These are phyloP conservation scores for Rhingia rostrata DNA, from an alignment of 2,888 invertebrate species.

Conservation along the genomic window DNA sequence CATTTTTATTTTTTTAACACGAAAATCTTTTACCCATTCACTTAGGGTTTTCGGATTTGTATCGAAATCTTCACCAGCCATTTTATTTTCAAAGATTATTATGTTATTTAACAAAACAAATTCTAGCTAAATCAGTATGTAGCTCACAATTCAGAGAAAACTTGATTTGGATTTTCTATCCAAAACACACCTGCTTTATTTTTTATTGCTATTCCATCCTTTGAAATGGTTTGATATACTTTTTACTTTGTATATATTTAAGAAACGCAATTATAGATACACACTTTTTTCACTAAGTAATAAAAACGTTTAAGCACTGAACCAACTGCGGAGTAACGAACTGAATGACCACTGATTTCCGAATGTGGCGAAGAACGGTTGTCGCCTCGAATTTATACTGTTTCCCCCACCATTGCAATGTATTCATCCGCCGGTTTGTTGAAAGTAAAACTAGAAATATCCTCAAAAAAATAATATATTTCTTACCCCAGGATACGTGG, in stretches of 20 bases:
- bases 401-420: constrained; percentile 47
- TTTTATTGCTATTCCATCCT: constrained; percentile 59
- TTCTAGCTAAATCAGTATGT: not conserved
- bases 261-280: constrained; percentile 1
- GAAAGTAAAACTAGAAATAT: constrained; percentile 42
- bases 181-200: constrained; percentile 69
- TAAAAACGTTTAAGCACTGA: constrained; percentile 44
- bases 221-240: constrained; percentile 2
- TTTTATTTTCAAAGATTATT: constrained; percentile 72
- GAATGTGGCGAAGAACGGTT: constrained; percentile 22
- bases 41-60: constrained; percentile 79
- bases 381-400: constrained; percentile 52
- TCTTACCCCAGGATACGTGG: not conserved
- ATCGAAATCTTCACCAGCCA: constrained; percentile 77
- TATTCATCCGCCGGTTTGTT: constrained; percentile 53
- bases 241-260: too few relatives aligned
- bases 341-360: constrained; percentile 58
- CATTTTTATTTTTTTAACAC: constrained; percentile 84
- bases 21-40: constrained; percentile 85
- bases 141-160: constrained; percentile 20
- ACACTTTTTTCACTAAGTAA: constrained; percentile 15
- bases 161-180: constrained; percentile 12
- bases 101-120: constrained; percentile 3
- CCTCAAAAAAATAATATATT: not conserved
- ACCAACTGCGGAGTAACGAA: constrained; percentile 52